A percentile compares a stretch with the other conserved stretches of the same genome.
Evolutionary conservation across 2,113 vertebrate species (phyloP).

Genomic region (Emydocephalus ijimae): DNA sequence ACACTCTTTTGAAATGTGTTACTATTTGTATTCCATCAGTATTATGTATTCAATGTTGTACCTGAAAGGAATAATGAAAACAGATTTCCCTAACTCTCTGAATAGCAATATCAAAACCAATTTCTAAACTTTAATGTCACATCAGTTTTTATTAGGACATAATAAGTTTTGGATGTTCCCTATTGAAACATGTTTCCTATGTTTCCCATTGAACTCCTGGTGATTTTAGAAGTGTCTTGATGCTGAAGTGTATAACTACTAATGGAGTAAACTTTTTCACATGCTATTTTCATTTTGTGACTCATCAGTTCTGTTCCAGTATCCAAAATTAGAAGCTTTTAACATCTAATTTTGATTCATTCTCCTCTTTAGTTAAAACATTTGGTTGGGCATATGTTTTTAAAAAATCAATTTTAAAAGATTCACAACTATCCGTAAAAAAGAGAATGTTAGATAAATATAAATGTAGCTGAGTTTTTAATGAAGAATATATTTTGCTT

Average conservation of each 20-base stretch:
- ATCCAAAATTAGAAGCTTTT: neutral
- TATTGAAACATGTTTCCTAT: neutral
- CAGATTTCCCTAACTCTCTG: conserved; percentile 25
- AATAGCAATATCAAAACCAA: conserved; percentile 34
- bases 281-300: neutral
- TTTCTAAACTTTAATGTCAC: conserved; percentile 10
- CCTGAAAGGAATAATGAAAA: conserved; percentile 35
- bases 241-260: neutral
- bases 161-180: neutral
- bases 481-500: neutral
- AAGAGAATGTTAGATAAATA: neutral
- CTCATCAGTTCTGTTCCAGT: neutral
- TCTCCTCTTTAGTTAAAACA: neutral
- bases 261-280: neutral
- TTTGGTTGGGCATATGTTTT: neutral
- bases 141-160: conserved; percentile 7
- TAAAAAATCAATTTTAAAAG: neutral
- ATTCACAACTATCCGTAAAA: neutral
- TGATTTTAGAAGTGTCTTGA: neutral
- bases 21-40: conserved; percentile 32
- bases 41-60: neutral
- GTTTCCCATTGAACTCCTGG: neutral
- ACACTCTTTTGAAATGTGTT: conserved; percentile 28
- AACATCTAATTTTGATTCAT: neutral
- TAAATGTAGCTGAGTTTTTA: neutral